These are phyloP conservation scores for Periophthalmus magnuspinnatus DNA, from an alignment of 2,797 vertebrate genomes.

Conservation along the genomic window DNA sequence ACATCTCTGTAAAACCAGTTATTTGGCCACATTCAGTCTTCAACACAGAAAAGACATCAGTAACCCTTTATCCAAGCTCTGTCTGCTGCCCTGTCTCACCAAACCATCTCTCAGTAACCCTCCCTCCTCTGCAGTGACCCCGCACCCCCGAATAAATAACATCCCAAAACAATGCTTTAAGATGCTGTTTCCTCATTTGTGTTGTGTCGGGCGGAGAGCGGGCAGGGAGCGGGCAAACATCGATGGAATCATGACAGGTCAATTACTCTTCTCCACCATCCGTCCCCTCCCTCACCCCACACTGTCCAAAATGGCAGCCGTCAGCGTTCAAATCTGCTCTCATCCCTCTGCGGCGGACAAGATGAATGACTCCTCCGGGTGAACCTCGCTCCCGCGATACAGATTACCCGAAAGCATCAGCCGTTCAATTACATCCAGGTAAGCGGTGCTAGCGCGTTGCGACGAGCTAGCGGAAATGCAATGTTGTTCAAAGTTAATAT, in stretches of 20 bases:
- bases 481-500: conserved; percentile 85
- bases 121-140: conserved; percentile 61
- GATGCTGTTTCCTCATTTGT: conserved; percentile 85
- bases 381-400: conserved; percentile 80
- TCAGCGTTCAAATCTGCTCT: conserved; percentile 81
- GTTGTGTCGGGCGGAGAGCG: conserved; percentile 68
- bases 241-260: conserved; percentile 89
- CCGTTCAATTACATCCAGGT: conserved; percentile 57
- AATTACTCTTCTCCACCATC: conserved; percentile 83
- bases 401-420: conserved; percentile 74
- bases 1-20: not conserved
- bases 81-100: conserved; percentile 44
- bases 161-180: conserved; percentile 83
- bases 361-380: conserved; percentile 77
- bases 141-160: conserved; percentile 68
- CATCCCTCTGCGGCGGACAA: conserved; percentile 77
- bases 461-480: conserved; percentile 62
- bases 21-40: not conserved
- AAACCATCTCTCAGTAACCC: conserved; percentile 56
- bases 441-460: not conserved
- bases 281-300: conserved; percentile 69
- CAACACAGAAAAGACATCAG: not conserved
- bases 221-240: conserved; percentile 63
- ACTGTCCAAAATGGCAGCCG: conserved; percentile 76
- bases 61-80: not conserved